Evolutionary conservation across 2,888 invertebrate species (phyloP), one percentile per base, ranked within the genome.

Genomic region (Acronicta aceris): DNA sequence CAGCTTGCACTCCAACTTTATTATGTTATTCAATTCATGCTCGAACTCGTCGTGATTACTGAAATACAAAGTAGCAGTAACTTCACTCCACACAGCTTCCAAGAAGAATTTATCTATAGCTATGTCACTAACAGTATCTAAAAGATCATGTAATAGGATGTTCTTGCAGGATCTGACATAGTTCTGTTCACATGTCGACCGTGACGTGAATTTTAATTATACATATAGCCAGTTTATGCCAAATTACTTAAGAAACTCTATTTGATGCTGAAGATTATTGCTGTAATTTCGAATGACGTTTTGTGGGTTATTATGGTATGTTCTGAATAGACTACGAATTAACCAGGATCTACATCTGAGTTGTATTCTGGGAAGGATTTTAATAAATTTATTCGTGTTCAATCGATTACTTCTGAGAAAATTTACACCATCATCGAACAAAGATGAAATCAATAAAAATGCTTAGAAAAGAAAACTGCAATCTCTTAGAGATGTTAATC

Each of bases 141-240:
- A 40, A 45, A 54, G 16, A 48, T 57, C 56, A 46, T 66, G 40
- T 53, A 51, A 60, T 60, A 60, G 62, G 58, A 59, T 59, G 66
- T 42, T 52, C 46, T 52, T 55, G 52, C 43, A 61, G 67, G 58
- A 67, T 7, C 58, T 71, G 49, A 61, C 57, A 55, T 61, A 74
- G 75, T 54, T 67, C 61, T 38, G 51, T 65, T 71, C 30, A 51
- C 42, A 53, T 48, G 16, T 52, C 50, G 17, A 55, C 30, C 65
- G 57, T 71, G 68, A 68, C 46, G 46, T 38, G 75, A 74, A 75
- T 68, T 62, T 43, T 25, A 64, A 74, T 57, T 36, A 17, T 8
- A 27, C 8, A 47, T 49, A 52, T 25, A 21, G 40, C 16, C 25
- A 12, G 42, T 56, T 55, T 43, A 41, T 33, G 13, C 42, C 13